Evolutionary conservation across 2,113 vertebrate genomes (phyloP), one percentile per base, ranked within the genome.

Genomic region (Nestor notabilis): DNA sequence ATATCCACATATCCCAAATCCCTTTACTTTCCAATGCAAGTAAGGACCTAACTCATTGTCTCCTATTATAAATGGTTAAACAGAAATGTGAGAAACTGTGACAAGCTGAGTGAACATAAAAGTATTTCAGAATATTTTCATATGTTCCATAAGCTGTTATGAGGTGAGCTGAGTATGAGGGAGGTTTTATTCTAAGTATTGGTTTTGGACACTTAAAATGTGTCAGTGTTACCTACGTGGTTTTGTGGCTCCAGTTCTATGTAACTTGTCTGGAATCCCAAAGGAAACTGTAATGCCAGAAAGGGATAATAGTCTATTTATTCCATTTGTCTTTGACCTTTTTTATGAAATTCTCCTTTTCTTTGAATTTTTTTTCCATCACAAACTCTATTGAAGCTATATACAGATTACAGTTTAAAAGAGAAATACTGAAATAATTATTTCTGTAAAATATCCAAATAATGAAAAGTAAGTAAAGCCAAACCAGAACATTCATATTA

Each of bases 161-260:
- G 43, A 75, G 31, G 35, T 80, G 25, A 87, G 9, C 39, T 87
- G 27, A 93, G 39, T 7, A 70, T 35, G 39, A 76, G 28, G 24
- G 7, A 71, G 9, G 10, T 71, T 76, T 93, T 88, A 9, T 76
- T 84, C 63, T 71, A 52, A 50, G 61, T 76, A 37, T n/a, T 88
- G 24, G 1, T 3, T 93, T 84, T 66, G 52, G 13, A 56, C 33
- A 46, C 17, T 46, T 66, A 55, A 61, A 83, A 70, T 55, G 9
- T 61, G 13, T 61, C 63, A 27, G 5, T 35, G 25, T 35, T 76
- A 80, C 56, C 41, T 76, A 60, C 1, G 0, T 0, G 9, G 7
- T 53, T 92, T 81, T 84, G 80, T 39, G 43, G n/a, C 29, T 91
- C 16, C 47, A 35, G 35, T 47, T 81, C 37, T 65, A 11, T 35